Evolutionary conservation across 2,797 vertebrate genomes (phyloP), one percentile per base, ranked within the genome.

Genomic region (Paguma larvata): DNA sequence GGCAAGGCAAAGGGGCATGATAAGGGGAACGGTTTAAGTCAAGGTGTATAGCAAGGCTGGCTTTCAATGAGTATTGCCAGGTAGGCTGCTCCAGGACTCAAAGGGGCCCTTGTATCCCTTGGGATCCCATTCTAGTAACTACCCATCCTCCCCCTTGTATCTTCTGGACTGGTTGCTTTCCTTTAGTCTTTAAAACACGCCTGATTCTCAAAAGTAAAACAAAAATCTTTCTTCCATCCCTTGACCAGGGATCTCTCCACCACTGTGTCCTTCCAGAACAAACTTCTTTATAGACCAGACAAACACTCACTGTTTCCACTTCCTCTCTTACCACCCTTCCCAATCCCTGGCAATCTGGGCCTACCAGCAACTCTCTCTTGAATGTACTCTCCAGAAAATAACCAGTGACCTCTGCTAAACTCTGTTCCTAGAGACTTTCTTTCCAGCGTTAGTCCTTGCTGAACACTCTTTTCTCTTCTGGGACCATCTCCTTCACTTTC

Each of bases 141-240:
- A 44, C 65, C 11, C 34, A 67, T 41, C 30, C 16, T 91, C 51
- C 78, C n/a, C 38, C 34, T 89, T 95, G 15, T 51, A 41, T 88
- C 10, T 86, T 90, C 44, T 75, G 19, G 68, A 84, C 11, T 87
- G 46, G 32, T 80, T 83, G 41, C 34, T 91, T 91, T 91, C 25
- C 34, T 73, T 80, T 88, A 41, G 5, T 91, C 53, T 93, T 89
- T 30, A 41, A 96, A 96, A 75, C 73, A 38, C 92, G 10, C n/a
- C 67, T 89, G 56, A 83, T 77, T 77, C 15, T 85, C 51, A 97
- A 89, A 96, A 68, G 77, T 27, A 94, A 78, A 92, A 95, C 25
- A 75, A 77, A 65, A 75, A 65, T 77, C 8, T 25, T 72, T 82
- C 79, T 32, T 97, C 85, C 70, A 79, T 46, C 38, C 56, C 32